These are phyloP conservation scores for Balaenoptera acutorostrata DNA, from an alignment of 2,113 vertebrate species.

Conservation along the genomic window DNA sequence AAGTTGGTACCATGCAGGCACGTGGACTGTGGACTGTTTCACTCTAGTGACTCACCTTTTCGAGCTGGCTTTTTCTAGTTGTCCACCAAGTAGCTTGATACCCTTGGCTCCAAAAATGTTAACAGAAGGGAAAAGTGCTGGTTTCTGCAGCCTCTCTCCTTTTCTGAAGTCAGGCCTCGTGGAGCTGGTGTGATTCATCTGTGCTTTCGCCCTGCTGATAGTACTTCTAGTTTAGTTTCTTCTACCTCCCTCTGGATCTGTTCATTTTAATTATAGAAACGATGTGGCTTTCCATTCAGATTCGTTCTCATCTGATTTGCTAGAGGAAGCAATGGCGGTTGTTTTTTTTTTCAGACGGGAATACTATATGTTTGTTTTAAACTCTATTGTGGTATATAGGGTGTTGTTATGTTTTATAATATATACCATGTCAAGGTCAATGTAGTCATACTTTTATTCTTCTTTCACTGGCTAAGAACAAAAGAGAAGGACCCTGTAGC, in stretches of 20 bases:
- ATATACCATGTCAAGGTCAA: background rate
- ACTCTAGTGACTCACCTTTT: background rate
- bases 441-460: background rate
- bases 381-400: background rate
- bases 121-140: background rate
- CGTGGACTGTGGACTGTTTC: background rate
- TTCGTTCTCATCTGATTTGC: background rate
- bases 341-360: background rate
- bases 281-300: background rate
- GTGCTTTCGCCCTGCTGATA: background rate
- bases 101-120: background rate
- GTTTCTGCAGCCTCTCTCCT: background rate
- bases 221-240: background rate
- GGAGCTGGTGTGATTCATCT: background rate
- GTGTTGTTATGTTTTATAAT: background rate
- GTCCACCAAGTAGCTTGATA: rapidly evolving
- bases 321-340: background rate
- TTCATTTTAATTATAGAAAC: background rate
- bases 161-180: background rate
- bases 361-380: background rate
- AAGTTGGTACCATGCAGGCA: background rate
- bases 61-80: background rate
- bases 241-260: background rate
- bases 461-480: background rate
- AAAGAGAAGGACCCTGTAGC: background rate